A percentile compares a stretch with the other conserved stretches of the same genome.
Evolutionary conservation across 2,888 invertebrate genomes (phyloP).

Genomic region (Aspidiotus rigidus): DNA sequence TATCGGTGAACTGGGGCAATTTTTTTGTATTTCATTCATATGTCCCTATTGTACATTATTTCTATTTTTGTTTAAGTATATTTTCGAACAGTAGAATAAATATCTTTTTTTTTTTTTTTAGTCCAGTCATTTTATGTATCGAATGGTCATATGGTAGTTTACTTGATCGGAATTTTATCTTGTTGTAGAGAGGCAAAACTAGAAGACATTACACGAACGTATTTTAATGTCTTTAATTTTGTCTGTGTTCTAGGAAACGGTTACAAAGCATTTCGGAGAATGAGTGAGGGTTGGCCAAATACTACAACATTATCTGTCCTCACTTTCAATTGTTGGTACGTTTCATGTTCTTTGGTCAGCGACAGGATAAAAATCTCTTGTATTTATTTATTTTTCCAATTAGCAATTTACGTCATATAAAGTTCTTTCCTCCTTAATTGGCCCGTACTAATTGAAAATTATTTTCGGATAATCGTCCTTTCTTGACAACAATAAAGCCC

Average conservation of each 20-base stretch:
- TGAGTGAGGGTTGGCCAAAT: constrained; percentile 21
- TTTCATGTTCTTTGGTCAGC: not conserved
- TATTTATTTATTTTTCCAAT: no score
- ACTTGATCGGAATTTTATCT: not conserved
- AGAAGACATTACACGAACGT: constrained; percentile 3
- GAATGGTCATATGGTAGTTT: not conserved
- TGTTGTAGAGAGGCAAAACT: no score
- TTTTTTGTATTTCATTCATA: no score
- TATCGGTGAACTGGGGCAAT: no score
- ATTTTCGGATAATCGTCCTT: no score
- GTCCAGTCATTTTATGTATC: not conserved
- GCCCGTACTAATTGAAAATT: no score
- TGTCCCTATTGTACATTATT: not conserved
- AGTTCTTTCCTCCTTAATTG: no score
- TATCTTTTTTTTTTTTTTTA: not conserved
- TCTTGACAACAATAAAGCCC: no score
- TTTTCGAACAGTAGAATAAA: not conserved
- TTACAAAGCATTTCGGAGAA: constrained; percentile 15
- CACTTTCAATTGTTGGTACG: constrained; percentile 33
- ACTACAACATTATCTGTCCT: constrained; percentile 31
- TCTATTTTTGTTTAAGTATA: not conserved
- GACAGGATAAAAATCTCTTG: no score
- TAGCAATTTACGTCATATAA: no score
- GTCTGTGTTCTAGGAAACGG: constrained; percentile 30
- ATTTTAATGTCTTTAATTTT: constrained; percentile 28